Evolutionary conservation across 64 coral and sea anemone genomes (phyloP), one percentile per base, ranked within the genome.

Genomic region (Montipora sp.): DNA sequence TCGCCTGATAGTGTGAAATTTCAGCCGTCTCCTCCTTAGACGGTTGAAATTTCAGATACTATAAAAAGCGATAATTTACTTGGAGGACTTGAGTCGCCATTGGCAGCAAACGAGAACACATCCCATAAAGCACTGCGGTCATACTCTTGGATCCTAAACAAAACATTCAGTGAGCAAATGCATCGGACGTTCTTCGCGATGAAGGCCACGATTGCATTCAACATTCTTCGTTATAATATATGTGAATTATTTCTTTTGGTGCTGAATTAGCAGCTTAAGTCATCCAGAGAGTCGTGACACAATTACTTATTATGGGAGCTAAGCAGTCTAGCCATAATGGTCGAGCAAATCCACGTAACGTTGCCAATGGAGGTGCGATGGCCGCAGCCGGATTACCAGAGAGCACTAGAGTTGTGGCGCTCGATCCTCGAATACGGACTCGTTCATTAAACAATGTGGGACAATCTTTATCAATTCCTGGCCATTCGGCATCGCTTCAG

Each of bases 391-490:
- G 92, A 80, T 83, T 93, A 44, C 91, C 89, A 14, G 84, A 87
- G 36, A 77, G 90, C 81, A 77, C 91, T 78, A 96, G 95, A 79
- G 95, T 97, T 77, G 92, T 97, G 51, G 84, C 95, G 86, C 88
- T 97, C 48, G 95, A 97, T 72, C 84, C 95, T 0, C 91, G 95
- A 68, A 92, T 94, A 87, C 77, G 95, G 81, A 89, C 95, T 78
- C 95, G 95, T 89, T 97, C 95, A 23, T 83, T 97, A 36, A 94
- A 94, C 75, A 97, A 89, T 49, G 92, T 97, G 75, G 95, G 91
- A 55, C 95, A 87, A 73, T 87, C 93, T 60, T 77, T 94, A 69
- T 88, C 95, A 3, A 97, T 97, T 74, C 95, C 95, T 89, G 92
- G 81, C 7, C 95, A 97, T 68, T 65, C 88, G 12, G 74, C 72